Evolutionary conservation across 1,140 invertebrate species (phyloP), one percentile per base, ranked within the genome.

Genomic region (Hypothenemus hampei): DNA sequence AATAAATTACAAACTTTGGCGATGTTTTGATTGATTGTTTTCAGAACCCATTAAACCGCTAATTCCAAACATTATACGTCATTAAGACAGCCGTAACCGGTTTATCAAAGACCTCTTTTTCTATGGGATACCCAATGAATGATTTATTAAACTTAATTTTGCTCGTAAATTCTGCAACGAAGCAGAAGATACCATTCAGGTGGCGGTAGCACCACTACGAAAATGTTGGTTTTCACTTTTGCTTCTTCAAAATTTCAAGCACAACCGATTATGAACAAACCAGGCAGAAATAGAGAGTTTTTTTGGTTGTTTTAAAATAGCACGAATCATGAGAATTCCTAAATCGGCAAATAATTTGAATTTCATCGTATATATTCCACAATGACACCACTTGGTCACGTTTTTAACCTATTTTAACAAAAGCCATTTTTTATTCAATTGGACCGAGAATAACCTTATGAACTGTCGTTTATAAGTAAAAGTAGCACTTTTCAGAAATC

Each of bases 211-310:
- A n/a, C n/a, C n/a, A n/a, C n/a, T n/a, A n/a, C n/a, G n/a, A n/a
- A n/a, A n/a, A n/a, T n/a, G n/a, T n/a, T n/a, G n/a, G n/a, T n/a
- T n/a, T n/a, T n/a, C n/a, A n/a, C n/a, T n/a, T n/a, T n/a, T n/a
- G n/a, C n/a, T n/a, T n/a, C n/a, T n/a, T n/a, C n/a, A n/a, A n/a
- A n/a, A n/a, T n/a, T n/a, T n/a, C n/a, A n/a, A n/a, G n/a, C n/a
- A n/a, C n/a, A n/a, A n/a, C n/a, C n/a, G n/a, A n/a, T n/a, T n/a
- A n/a, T n/a, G n/a, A n/a, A n/a, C n/a, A n/a, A n/a, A n/a, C n/a
- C n/a, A n/a, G n/a, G n/a, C n/a, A 43, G 40, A 43, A 43, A 43
- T 23, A 23, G 40, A 43, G 40, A 43, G 40, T 43, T 43, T 23
- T 43, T n/a, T n/a, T n/a, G n/a, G n/a, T n/a, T n/a, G n/a, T n/a